These are phyloP conservation scores for Macrophya alboannulata DNA, from an alignment of 2,888 invertebrate species.

Conservation along the genomic window DNA sequence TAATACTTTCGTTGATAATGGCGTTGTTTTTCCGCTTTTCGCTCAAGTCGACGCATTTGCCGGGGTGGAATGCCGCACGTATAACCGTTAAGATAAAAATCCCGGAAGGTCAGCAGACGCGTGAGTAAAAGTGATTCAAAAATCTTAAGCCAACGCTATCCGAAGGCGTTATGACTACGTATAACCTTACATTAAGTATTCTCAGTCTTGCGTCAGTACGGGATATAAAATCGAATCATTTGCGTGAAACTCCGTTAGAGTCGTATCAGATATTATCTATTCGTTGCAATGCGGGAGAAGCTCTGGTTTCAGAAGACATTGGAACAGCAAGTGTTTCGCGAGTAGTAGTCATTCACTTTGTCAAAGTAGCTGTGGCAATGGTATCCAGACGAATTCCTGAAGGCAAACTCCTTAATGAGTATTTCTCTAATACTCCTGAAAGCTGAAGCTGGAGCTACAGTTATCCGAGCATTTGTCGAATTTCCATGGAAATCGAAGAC, in stretches of 20 bases:
- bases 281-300: neutral
- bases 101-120: slow-evolving; percentile 50
- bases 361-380: slow-evolving; percentile 28
- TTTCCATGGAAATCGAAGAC: slow-evolving; percentile 76
- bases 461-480: slow-evolving; percentile 60
- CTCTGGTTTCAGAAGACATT: slow-evolving; percentile 17
- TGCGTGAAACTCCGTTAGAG: neutral
- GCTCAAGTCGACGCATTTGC: slow-evolving; percentile 27
- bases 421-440: slow-evolving; percentile 37
- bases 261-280: neutral
- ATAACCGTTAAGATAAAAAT: slow-evolving; percentile 55
- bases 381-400: slow-evolving; percentile 44
- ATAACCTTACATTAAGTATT: neutral
- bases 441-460: slow-evolving; percentile 41
- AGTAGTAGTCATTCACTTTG: slow-evolving; percentile 11
- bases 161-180: neutral
- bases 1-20: slow-evolving; percentile 37
- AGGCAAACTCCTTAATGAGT: slow-evolving; percentile 48
- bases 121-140: slow-evolving; percentile 42
- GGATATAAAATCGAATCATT: neutral
- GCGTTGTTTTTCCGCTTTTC: slow-evolving; percentile 49
- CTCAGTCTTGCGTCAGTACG: neutral
- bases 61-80: neutral
- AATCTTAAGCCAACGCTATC: slow-evolving; percentile 1
- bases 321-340: neutral